Base-by-base conservation (phyloP, 2,797 vertebrate species). In the Coreius guichenoti region DNA sequence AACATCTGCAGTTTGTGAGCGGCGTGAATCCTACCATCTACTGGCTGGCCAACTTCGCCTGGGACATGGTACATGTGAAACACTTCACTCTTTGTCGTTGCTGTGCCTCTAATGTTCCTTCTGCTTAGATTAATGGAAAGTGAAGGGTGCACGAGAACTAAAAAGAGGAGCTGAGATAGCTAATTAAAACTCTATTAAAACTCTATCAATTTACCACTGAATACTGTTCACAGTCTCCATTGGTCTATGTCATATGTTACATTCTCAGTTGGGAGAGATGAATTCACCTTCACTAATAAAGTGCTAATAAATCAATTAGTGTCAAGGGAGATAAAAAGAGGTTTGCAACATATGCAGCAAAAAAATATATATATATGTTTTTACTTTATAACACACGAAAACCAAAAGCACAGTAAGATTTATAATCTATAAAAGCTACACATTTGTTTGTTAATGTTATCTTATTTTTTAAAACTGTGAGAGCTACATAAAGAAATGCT, bases 1-100 rank as follows among this genome's bases (percentile, higher is more conserved):
- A 99, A 89, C 98, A 99, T 91, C 92, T 99, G 91, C 98, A 99
- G 93, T 98, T 99, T 89, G 97, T 99, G 94, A 98, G 98, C 13
- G 98, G 98, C 1, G 97, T 99, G 73, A 99, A 98, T 91, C 98
- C 98, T 0, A 91, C 96, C 49, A 93, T 97, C 89, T 99, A 99
- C 93, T 99, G 98, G 98, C 87, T 98, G 56, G 96, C 98, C 87
- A 99, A 97, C 91, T 99, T 99, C 77, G 95, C 95, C 89, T 99
- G 98, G 98, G 98, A 99, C 93, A 98, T 98, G 97, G 98, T 99
- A 92, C 14, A 23, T 31, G 14, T 31, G 29, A 17, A 65, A 65
- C 29, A 65, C 63, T 65, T 65, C 26, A 17, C 61, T 17, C 12
- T 65, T 31, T 65, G 14, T 17, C 63, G 7, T 31, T 17, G 29